These are phyloP conservation scores for Dryocosmus kuriphilus DNA, from an alignment of 2,888 invertebrate genomes.

Conservation along the genomic window DNA sequence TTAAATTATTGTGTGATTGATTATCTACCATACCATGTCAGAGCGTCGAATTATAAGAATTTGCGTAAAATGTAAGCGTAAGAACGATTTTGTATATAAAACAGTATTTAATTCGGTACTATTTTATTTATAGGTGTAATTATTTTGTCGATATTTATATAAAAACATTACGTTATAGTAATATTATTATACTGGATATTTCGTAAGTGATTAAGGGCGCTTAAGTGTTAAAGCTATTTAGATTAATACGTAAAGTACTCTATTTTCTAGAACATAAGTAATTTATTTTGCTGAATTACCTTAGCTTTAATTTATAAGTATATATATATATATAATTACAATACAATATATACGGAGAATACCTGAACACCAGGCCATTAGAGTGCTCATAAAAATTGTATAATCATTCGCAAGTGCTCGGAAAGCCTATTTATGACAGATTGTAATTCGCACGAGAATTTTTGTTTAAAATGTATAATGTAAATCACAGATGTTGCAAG, in stretches of 20 bases:
- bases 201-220: background rate
- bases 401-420: background rate
- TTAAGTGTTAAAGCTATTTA: background rate
- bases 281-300: background rate
- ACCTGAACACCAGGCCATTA: background rate
- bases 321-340: background rate
- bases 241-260: background rate
- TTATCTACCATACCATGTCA: background rate
- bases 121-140: constrained; percentile 54
- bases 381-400: background rate
- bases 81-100: background rate
- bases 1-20: background rate
- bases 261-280: background rate
- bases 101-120: background rate
- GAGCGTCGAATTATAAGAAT: background rate
- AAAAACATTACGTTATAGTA: background rate
- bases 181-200: constrained; percentile 5
- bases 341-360: background rate
- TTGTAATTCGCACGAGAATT: background rate
- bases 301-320: background rate
- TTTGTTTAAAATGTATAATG: constrained; percentile 39
- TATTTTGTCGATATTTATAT: constrained; percentile 41
- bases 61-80: background rate
- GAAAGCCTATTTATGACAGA: background rate
- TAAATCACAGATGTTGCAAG: constrained; percentile 43